Evolutionary conservation across 2,888 invertebrate genomes (phyloP).

Genomic region (Agelastica alni): DNA sequence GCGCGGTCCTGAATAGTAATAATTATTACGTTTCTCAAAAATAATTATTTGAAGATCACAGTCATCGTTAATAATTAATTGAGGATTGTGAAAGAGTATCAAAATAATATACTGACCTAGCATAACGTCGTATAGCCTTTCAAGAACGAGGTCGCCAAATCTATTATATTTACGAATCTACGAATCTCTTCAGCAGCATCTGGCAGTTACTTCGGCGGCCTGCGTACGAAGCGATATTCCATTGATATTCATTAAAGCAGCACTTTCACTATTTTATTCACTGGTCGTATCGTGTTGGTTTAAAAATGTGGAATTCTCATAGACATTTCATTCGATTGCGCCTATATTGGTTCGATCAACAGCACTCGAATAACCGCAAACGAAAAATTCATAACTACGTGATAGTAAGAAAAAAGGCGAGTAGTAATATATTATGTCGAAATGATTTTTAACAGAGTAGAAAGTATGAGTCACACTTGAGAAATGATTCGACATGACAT

Average conservation of each 20-base stretch:
- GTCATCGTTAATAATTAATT: too few relatives aligned
- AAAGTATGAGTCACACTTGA: constrained; percentile 20
- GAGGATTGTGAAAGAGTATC: too few relatives aligned
- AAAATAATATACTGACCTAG: too few relatives aligned
- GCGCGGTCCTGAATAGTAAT: too few relatives aligned
- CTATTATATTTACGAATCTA: too few relatives aligned
- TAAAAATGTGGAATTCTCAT: constrained; percentile 19
- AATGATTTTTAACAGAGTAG: constrained; percentile 1
- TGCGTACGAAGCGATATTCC: neutral
- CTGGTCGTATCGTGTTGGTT: constrained; percentile 12
- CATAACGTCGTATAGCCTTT: too few relatives aligned
- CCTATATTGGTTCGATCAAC: constrained; percentile 4
- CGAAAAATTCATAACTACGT: constrained; percentile 3
- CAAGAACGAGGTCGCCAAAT: too few relatives aligned
- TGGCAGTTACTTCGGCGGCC: too few relatives aligned
- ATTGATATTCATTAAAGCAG: neutral
- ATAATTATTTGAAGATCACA: too few relatives aligned
- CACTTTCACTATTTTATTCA: constrained; percentile 24
- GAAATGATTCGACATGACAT: constrained; percentile 16
- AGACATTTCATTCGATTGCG: constrained; percentile 6
- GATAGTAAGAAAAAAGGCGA: neutral
- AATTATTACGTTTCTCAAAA: too few relatives aligned
- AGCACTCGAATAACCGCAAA: constrained; percentile 15
- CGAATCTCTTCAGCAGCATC: too few relatives aligned
- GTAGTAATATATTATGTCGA: neutral